Conservation (phyloP, 2,888 invertebrate species). For the Aleiodes leptofemur region DNA sequence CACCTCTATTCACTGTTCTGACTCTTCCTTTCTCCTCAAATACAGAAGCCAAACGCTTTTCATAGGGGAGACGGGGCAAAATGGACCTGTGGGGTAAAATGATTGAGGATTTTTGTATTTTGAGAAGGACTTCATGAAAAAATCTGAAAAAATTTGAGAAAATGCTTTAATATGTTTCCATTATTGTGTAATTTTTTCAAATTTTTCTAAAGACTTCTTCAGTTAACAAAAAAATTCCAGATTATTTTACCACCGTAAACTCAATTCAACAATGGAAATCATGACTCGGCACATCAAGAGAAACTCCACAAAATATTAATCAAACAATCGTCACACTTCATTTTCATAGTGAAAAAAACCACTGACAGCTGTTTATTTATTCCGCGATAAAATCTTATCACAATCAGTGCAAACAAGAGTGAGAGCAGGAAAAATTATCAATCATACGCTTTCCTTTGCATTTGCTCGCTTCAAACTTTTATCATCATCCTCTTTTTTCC, state of each 20-base stretch:
- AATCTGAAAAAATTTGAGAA: too few relatives aligned
- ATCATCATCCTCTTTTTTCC: not conserved
- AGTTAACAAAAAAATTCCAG: too few relatives aligned
- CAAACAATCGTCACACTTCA: not conserved
- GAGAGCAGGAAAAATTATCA: slow-evolving; percentile 1
- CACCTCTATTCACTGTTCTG: slow-evolving; percentile 44
- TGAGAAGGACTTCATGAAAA: too few relatives aligned
- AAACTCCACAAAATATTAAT: not conserved
- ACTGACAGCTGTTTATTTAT: too few relatives aligned
- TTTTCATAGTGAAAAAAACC: too few relatives aligned
- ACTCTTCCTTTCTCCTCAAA: slow-evolving; percentile 19
- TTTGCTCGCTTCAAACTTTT: not conserved
- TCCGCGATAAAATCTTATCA: too few relatives aligned
- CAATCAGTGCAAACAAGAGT: not conserved
- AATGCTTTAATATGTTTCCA: too few relatives aligned
- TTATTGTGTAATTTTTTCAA: too few relatives aligned
- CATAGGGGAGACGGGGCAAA: not conserved
- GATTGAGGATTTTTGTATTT: not conserved
- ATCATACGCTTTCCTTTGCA: not conserved
- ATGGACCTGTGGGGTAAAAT: not conserved
- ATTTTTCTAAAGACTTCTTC: too few relatives aligned
- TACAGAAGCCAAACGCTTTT: not conserved
- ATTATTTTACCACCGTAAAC: too few relatives aligned
- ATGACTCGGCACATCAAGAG: not conserved
- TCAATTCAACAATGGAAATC: too few relatives aligned